Base-by-base conservation (phyloP, 2,797 vertebrate species). In the Florisuga fusca region DNA sequence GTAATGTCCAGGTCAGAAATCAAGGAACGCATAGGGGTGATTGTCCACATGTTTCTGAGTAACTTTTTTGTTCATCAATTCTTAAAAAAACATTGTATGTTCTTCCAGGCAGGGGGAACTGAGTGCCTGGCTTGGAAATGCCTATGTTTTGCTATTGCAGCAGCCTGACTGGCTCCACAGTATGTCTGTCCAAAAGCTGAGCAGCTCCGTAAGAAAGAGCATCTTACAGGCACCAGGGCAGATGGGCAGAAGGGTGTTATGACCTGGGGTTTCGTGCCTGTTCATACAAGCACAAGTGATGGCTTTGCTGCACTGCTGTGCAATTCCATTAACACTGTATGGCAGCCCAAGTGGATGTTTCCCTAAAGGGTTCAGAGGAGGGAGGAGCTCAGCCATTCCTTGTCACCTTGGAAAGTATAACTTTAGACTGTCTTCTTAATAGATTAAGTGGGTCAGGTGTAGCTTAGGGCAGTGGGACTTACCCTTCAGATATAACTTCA, bases 341-440 rank as follows among this genome's bases (percentile, higher is more conserved):
- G 98, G 95, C 98, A 98, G 97, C 91, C 91, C 95, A 97, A 68
- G 93, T 97, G 96, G 93, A 94, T 96, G 85, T 90, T 97, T 96
- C 96, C 97, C 91, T 80, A 53, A n/a, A 92, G 97, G 93, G 33
- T 74, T 97, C 90, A 96, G 92, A 97, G 97, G 96, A 97, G 97
- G 94, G 95, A 97, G 97, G 94, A 97, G 97, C 97, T 97, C 95
- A 97, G 91, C 96, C 93, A 90, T 96, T 84, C 93, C 95, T 96
- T 97, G 91, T 97, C 95, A 91, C 84, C 84, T 95, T 95, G 53
- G 86, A 94, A 97, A 69, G 43, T 48, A 89, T 94, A 61, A 91
- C 91, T 97, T 97, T 89, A 96, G 34, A 89, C 53, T 93, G 41
- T 92, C 90, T 95, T 95, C 55, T 69, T 96, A 95, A 95, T 59